Evolutionary conservation across 2,888 invertebrate species (phyloP).

Genomic region (Nomada goodeniana): DNA sequence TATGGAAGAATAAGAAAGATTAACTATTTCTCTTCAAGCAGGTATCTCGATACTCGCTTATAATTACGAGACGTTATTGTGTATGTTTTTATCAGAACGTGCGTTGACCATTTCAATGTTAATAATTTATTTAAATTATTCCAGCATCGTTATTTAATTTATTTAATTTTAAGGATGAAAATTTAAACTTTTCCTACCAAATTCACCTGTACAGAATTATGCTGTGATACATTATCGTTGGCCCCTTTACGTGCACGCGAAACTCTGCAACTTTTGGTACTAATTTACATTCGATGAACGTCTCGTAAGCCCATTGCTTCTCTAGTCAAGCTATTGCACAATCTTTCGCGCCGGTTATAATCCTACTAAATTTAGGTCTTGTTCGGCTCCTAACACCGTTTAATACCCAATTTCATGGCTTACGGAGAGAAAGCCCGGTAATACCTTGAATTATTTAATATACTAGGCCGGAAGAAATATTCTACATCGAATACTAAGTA

Average conservation of each 20-base stretch:
- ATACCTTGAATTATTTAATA: constrained; percentile 34
- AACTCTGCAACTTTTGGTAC: constrained; percentile 34
- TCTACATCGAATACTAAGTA: neutral
- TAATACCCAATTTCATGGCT: constrained; percentile 42
- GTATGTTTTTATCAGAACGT: no score
- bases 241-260: constrained; percentile 16
- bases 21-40: no score
- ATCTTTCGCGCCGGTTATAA: constrained; percentile 50
- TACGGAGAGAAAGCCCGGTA: neutral
- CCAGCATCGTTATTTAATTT: no score
- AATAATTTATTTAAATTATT: no score
- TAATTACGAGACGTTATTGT: no score
- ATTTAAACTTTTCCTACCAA: no score
- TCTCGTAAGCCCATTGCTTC: constrained; percentile 37
- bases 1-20: no score
- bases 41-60: no score
- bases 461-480: neutral
- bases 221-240: constrained; percentile 33
- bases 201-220: neutral
- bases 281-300: constrained; percentile 61
- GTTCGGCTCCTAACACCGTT: constrained; percentile 33
- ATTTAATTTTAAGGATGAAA: no score
- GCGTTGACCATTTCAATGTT: no score
- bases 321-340: constrained; percentile 36
- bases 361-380: constrained; percentile 51